Evolutionary conservation across 2,888 invertebrate genomes (phyloP), one percentile per base, ranked within the genome.

Genomic region (Brachyptera putata): DNA sequence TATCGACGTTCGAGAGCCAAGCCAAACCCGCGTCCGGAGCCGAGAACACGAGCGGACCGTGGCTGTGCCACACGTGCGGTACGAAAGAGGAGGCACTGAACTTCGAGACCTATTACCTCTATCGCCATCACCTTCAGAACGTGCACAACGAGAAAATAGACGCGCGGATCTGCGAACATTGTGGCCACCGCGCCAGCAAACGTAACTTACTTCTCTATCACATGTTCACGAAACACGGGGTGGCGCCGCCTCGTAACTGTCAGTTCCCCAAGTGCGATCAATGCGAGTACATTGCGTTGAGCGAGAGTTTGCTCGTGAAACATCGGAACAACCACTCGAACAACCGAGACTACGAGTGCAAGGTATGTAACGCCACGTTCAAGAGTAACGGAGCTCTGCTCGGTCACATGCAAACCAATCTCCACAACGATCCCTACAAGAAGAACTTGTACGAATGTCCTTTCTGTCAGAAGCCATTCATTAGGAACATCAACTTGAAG

Each of bases 1-100:
- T 56, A 46, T 21, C 61, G 55, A 41, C 57, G 61, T n/a, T 66
- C 14, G 63, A 65, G 63, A 60, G 34, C 14, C 58, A 58, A 9
- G 60, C 60, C 18, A 68, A 67, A 59, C 62, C 64, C n/a, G 62
- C 65, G 9, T 68, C 67, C 37, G 69, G 68, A 25, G 69, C 70
- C 43, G 70, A 70, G 63, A 71, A 71, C 55, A 68, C 67, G 5
- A 68, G 66, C 56, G 90, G 89, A 0, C 91, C 91, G 0, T 93
- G 92, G 92, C 80, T 85, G 59, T 93, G 92, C 71, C 77, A 84
- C 37, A 83, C 86, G 63, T 92, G 92, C 75, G 86, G 85, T 30
- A 81, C 81, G 58, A 81, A 83, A 64, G 83, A 82, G 30, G 83
- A 82, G 65, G 84, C 82, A 50, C 74, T 86, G 49, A 84, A 86